Percentiles rank a stretch among this genome's conserved stretches.
phyloP scores from a whole-genome alignment of 2,888 invertebrate genomes.

The Calephelis perditalis region DNA sequence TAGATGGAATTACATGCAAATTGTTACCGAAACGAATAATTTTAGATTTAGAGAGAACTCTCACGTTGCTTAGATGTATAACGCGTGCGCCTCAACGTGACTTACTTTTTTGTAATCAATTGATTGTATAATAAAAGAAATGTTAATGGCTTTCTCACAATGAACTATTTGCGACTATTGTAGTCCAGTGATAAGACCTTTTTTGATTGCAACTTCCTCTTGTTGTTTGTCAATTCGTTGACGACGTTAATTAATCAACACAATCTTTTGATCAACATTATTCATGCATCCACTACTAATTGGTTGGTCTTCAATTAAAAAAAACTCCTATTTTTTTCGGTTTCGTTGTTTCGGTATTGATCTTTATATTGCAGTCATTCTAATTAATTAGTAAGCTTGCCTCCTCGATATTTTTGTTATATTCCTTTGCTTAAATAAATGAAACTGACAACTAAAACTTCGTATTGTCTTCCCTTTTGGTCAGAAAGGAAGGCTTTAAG shows the following conservation, averaged over 20 bases:
- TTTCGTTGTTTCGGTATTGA: too few relatives aligned
- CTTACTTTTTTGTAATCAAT: conserved; percentile 40
- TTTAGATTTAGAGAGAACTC: conserved; percentile 47
- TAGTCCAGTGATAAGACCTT: conserved; percentile 56
- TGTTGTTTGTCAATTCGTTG: conserved; percentile 37
- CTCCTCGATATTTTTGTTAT: too few relatives aligned
- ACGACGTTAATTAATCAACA: conserved; percentile 31
- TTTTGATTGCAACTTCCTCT: conserved; percentile 55
- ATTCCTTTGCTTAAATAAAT: too few relatives aligned
- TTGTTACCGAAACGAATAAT: conserved; percentile 41
- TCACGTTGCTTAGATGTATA: conserved; percentile 40
- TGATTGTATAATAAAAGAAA: conserved; percentile 46
- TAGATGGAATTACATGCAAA: conserved; percentile 42
- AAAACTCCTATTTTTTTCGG: too few relatives aligned
- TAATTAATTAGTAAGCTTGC: too few relatives aligned
- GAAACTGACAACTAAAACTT: too few relatives aligned
- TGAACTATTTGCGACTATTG: conserved; percentile 62
- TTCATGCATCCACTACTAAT: too few relatives aligned
- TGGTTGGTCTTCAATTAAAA: too few relatives aligned
- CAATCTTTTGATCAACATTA: too few relatives aligned
- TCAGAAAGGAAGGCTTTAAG: too few relatives aligned
- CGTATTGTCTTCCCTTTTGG: too few relatives aligned
- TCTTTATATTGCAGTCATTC: too few relatives aligned
- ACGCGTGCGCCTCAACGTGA: conserved; percentile 57
- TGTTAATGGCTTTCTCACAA: conserved; percentile 47